phyloP scores from a whole-genome alignment of 2,888 invertebrate species.

The Cyaniris semiargus region DNA sequence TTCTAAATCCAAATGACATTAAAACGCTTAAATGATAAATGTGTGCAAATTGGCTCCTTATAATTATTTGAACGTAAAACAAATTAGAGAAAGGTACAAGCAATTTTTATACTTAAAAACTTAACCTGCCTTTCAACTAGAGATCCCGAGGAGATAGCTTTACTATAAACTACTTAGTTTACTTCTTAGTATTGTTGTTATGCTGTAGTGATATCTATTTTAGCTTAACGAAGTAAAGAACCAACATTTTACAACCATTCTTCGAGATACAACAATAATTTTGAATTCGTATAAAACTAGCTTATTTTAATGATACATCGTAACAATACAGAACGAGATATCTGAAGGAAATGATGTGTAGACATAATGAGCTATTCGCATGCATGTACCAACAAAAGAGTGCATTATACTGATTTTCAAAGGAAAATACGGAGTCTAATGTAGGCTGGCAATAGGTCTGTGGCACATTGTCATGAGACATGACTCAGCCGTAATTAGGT shows the following conservation, averaged over 20 bases:
- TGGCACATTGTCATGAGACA: constrained; percentile 42
- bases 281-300: constrained; percentile 25
- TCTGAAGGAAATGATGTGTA: constrained; percentile 62
- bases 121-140: too few relatives aligned
- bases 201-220: too few relatives aligned
- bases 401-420: constrained; percentile 56
- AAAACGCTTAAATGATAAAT: too few relatives aligned
- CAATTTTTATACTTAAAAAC: too few relatives aligned
- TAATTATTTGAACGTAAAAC: too few relatives aligned
- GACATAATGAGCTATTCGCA: constrained; percentile 67
- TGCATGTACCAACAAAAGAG: constrained; percentile 52
- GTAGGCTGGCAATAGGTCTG: constrained; percentile 42
- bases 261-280: not conserved
- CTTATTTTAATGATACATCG: constrained; percentile 35
- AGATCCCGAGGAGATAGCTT: too few relatives aligned
- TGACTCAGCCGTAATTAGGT: constrained; percentile 35
- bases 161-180: too few relatives aligned
- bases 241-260: not conserved
- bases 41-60: too few relatives aligned
- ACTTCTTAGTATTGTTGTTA: too few relatives aligned
- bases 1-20: too few relatives aligned
- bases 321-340: constrained; percentile 50
- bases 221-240: not conserved
- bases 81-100: too few relatives aligned
- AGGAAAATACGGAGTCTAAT: constrained; percentile 53